Evolutionary conservation across 1,140 invertebrate genomes (phyloP), one percentile per base, ranked within the genome.

Genomic region (Calosoma granatense): DNA sequence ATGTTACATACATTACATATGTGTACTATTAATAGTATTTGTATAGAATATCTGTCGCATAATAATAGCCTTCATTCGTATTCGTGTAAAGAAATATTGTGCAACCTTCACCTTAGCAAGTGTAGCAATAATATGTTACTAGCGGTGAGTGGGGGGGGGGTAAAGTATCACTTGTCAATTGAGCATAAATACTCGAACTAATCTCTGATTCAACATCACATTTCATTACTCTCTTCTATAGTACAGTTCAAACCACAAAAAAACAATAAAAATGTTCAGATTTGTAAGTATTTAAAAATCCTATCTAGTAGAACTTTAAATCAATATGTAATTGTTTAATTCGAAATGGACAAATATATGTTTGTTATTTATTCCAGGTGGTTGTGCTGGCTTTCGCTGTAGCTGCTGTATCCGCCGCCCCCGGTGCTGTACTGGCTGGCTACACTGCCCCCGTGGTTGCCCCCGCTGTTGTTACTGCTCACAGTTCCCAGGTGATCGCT

Each of bases 401-500:
- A 23, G 73, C 73, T 55, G 72, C 74, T 57, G 67, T 71, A 51
- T 70, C 72, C 59, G 73, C 74, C 17, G 74, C 71, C 1, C 65
- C 74, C 2, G 68, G 0, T 73, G 72, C 55, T 69, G 70, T 26
- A 69, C 69, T 54, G 2, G 54, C 53, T 20, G 54, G 65, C 0
- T 41, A 62, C 12, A 64, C 65, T 22, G 78, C 79, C 1, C 79
- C 79, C 0, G 26, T 62, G 9, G 65, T 66, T 23, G 78, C 79
- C 1, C 79, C 79, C 0, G 72, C 79, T 0, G 72, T 82, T 30
- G 47, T 36, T 9, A 36, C 26, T 36, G 26, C 26, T 36, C 26
- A 36, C 56, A 84, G 81, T 64, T 82, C 80, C 11, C 81, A 84
- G 67, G 79, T 81, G 22, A 64, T 83, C 51, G 71, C 80, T 2